Conservation (phyloP, 1,140 invertebrate species). For the Zaprionus inermis region DNA sequence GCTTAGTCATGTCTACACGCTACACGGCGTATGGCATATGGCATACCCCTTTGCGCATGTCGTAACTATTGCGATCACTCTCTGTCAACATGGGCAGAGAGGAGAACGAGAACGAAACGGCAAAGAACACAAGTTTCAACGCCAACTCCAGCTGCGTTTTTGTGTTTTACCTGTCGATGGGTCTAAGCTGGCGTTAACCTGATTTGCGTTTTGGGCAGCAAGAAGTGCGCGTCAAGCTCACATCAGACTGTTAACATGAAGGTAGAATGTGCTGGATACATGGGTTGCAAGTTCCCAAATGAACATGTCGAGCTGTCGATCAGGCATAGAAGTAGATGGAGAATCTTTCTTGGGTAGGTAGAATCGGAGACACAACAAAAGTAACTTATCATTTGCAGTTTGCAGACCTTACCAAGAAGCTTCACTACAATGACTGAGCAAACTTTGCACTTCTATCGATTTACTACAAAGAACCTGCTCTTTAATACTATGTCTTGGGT, state of each 20-base stretch:
- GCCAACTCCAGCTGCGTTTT: constrained; percentile 63
- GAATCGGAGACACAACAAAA: too few relatives aligned
- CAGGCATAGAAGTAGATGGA: background rate
- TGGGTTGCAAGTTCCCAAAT: background rate
- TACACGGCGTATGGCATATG: background rate
- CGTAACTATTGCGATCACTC: constrained; percentile 43
- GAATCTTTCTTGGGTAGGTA: background rate
- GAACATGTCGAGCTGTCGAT: constrained; percentile 8
- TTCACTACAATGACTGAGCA: too few relatives aligned
- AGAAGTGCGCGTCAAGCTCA: too few relatives aligned
- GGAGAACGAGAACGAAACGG: background rate
- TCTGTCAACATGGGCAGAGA: background rate
- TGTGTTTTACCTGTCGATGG: constrained; percentile 38
- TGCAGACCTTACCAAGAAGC: too few relatives aligned
- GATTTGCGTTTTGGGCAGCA: constrained; percentile 24
- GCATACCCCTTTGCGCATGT: background rate
- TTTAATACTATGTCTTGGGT: background rate
- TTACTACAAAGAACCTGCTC: too few relatives aligned
- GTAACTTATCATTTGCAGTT: too few relatives aligned
- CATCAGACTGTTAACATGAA: constrained; percentile 19
- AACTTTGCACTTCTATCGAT: too few relatives aligned
- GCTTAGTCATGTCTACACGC: constrained; percentile 48
- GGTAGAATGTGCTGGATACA: background rate
- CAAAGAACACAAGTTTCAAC: constrained; percentile 58
- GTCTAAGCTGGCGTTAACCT: constrained; percentile 9